Evolutionary conservation across 2,888 invertebrate species (phyloP), one percentile per base, ranked within the genome.

Genomic region (Molorchus minor): DNA sequence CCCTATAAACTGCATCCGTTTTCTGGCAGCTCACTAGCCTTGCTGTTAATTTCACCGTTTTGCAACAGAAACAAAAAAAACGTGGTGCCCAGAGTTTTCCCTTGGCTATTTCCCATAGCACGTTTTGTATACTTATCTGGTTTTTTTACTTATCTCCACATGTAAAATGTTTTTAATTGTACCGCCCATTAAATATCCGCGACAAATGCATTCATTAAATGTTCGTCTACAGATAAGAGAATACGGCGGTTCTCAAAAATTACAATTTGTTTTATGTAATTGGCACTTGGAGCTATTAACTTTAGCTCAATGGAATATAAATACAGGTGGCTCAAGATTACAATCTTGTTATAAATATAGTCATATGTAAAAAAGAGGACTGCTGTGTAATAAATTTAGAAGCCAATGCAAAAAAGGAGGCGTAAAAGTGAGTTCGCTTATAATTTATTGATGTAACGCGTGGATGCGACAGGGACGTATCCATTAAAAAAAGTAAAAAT

Each of bases 241-340:
- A 59, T 40, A 52, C 49, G 30, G 51, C 57, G 21, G 40, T 41
- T 49, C 19, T 58, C 36, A 58, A 57, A 54, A 46, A 38, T 61
- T 44, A 62, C 65, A 65, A 69, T 65, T 69, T 69, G 67, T 67
- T 69, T 67, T 59, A 58, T 59, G 59, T 69, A 69, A 69, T 69
- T 69, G 69, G 64, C 69, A 69, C 64, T 65, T 55, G 64, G 44
- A 64, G 64, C 67, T 67, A 69, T 69, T 69, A 69, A 69, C 61
- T 64, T 68, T 61, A 52, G 60, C 62, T 62, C 62, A 61, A 61
- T 58, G 65, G 58, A 62, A 47, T 55, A 65, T 65, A 65, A 68
- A 68, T 64, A 62, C 65, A 51, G 61, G 65, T 62, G 64, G 62
- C 64, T 59, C 56, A 21, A 68, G 68, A 68, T 68, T 64, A 56